Evolutionary conservation across 2,888 invertebrate species (phyloP).

Genomic region (Acanthosoma haemorrhoidale): DNA sequence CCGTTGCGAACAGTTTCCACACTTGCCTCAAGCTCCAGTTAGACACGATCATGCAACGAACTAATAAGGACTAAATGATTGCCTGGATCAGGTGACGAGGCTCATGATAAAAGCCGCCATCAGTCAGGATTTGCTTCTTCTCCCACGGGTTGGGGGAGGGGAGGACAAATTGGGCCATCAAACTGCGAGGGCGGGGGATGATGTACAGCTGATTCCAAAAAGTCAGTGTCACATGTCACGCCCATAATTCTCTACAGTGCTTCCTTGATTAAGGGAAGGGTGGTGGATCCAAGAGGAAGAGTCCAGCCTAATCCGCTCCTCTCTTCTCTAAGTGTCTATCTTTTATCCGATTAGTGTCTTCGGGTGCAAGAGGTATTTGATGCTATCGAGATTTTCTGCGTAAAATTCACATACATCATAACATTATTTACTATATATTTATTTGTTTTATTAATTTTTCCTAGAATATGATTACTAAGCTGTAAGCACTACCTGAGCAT

Average conservation of each 20-base stretch:
- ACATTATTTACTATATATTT: no score
- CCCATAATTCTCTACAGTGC: background rate
- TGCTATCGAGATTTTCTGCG: no score
- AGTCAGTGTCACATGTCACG: constrained; percentile 9
- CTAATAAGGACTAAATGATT: background rate
- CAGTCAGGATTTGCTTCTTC: background rate
- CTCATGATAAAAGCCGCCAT: background rate
- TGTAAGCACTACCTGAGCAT: no score
- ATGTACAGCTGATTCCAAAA: background rate
- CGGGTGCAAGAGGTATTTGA: no score
- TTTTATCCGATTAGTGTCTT: background rate
- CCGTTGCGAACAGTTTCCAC: no score
- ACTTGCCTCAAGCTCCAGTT: no score
- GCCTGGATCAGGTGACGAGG: background rate
- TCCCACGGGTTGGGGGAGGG: background rate
- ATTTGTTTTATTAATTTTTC: no score
- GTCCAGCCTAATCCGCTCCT: no score
- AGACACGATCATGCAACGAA: background rate
- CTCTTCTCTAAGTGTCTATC: background rate
- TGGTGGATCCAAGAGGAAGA: background rate
- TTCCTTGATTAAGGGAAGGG: background rate
- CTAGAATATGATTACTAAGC: no score
- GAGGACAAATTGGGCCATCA: background rate
- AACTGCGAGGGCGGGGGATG: background rate
- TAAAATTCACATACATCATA: no score